Conservation (phyloP, 2,113 vertebrate genomes). For the Todiramphus chloris region DNA sequence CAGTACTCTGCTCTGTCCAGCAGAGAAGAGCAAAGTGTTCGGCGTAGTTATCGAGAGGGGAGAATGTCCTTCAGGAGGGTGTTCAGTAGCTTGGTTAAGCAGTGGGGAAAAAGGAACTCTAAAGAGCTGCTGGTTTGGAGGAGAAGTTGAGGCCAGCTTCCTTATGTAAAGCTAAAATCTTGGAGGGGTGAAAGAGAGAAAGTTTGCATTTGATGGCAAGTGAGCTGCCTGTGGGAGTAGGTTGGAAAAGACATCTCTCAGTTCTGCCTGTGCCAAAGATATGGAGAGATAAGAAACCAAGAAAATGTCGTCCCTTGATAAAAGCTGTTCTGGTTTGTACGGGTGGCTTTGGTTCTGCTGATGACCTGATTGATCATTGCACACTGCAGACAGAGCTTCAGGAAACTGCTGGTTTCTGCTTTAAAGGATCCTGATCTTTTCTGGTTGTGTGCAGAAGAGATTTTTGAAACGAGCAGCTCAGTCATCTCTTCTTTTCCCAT, state of each 20-base stretch:
- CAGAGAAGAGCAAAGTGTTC: background rate
- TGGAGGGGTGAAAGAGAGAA: background rate
- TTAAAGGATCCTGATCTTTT: background rate
- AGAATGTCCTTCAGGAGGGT: background rate
- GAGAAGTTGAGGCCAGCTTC: background rate
- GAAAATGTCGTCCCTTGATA: conserved; percentile 13
- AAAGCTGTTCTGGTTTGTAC: background rate
- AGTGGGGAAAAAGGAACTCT: background rate
- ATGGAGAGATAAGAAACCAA: conserved; percentile 18
- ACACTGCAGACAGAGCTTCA: background rate
- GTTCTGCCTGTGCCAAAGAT: background rate
- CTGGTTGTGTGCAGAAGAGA: background rate
- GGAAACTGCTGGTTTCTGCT: background rate
- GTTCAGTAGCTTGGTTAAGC: background rate
- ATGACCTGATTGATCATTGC: background rate
- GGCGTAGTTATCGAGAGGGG: accelerated
- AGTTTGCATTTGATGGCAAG: conserved; percentile 4
- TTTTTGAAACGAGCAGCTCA: background rate
- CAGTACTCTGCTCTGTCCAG: background rate
- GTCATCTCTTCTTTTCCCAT: background rate
- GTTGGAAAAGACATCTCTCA: conserved; percentile 34
- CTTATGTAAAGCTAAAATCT: background rate
- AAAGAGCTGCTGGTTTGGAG: background rate
- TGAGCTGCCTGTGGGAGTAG: conserved; percentile 16
- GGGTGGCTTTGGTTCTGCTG: background rate